Base-by-base conservation (phyloP, 2,888 invertebrate species). In the Spodoptera picta region DNA sequence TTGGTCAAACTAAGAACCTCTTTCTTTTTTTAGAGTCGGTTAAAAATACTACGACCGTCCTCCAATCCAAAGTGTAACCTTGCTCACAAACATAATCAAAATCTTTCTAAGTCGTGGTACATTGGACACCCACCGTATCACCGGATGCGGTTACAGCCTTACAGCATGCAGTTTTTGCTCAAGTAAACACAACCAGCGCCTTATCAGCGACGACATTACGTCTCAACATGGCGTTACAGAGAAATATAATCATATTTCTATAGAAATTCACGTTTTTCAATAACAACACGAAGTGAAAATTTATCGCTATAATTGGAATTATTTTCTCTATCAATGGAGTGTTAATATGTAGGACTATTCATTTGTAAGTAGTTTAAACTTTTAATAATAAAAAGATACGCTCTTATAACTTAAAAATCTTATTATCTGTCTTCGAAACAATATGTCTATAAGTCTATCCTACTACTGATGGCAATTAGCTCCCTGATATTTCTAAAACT, bases 131-230 rank as follows among this genome's bases (percentile, higher is more conserved):
- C n/a, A 9, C 50, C 31, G 1, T 62, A 68, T 60, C 66, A 50
- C 72, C 75, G 75, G 77, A 77, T 73, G 67, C 65, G 48, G 65
- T 75, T 64, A 72, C 55, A 55, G 59, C 52, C 62, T 75, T 64
- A 72, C 55, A 55, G 59, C 52, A 56, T 63, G 51, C 11, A 54
- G 36, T 68, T 77, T 77, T 77, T 77, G 63, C 57, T 12, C 42
- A 12, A 19, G 36, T 63, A 66, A 72, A 67, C 51, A 60, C 51
- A 43, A 45, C 53, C 44, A 48, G 57, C 4, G 7, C 64, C 64
- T 75, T 73, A 77, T 67, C 77, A 73, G 67, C 51, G 60, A 52
- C 47, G 64, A 57, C 44, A 51, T 71, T 62, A 53, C 41, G 51
- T 50, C 58, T 64, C 24, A 10, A 67, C 61, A 61, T 54, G 67